phyloP scores from a whole-genome alignment of 2,888 invertebrate genomes.

The Ectemnius lituratus region DNA sequence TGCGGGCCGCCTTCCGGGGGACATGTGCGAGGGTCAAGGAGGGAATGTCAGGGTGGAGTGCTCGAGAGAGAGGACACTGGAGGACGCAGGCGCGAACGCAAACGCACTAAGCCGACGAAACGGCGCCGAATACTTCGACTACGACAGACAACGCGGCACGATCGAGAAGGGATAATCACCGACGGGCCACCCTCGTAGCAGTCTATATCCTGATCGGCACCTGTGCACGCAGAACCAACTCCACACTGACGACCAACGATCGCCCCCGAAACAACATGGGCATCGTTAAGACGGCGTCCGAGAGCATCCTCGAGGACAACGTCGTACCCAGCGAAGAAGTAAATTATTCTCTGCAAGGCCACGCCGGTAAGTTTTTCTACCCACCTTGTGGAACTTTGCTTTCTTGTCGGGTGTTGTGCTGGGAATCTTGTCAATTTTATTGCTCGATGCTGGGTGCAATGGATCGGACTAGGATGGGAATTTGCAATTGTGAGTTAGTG shows the following conservation, averaged over 20 bases:
- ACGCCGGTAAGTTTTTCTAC: constrained; percentile 68
- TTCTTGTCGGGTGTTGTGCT: too few relatives aligned
- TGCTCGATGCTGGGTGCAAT: not conserved
- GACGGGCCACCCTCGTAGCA: constrained; percentile 21
- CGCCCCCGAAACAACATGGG: constrained; percentile 63
- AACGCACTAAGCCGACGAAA: constrained; percentile 59
- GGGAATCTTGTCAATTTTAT: too few relatives aligned
- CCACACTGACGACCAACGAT: not conserved
- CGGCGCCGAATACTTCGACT: constrained; percentile 59
- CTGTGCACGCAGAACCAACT: not conserved
- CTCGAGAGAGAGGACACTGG: constrained; percentile 35
- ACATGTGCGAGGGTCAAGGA: constrained; percentile 54
- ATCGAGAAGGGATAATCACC: constrained; percentile 54
- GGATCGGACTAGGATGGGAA: not conserved
- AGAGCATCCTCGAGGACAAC: constrained; percentile 71
- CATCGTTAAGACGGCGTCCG: constrained; percentile 71
- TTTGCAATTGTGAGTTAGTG: too few relatives aligned
- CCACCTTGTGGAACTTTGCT: too few relatives aligned
- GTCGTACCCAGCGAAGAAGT: constrained; percentile 73
- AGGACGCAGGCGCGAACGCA: constrained; percentile 70
- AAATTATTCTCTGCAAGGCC: constrained; percentile 71
- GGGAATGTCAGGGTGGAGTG: constrained; percentile 48
- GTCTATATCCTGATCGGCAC: not conserved
- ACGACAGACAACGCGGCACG: constrained; percentile 64
- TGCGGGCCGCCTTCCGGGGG: constrained; percentile 24